phyloP scores from a whole-genome alignment of 2,797 vertebrate species.

The Sebastolobus altivelis region DNA sequence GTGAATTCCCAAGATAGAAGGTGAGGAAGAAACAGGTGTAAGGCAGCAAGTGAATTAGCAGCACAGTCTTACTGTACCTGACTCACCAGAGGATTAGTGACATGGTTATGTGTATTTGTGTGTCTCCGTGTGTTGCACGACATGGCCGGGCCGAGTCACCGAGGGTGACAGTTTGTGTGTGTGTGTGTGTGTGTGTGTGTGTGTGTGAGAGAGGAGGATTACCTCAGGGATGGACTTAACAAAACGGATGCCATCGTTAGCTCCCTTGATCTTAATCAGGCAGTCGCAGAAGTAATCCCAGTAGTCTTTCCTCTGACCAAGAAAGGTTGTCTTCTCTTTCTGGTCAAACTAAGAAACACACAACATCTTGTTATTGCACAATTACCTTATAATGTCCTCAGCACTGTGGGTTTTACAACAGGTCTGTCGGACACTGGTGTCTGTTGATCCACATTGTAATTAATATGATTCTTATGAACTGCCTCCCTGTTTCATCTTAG shows the following conservation, averaged over 20 bases:
- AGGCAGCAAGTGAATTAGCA: slow-evolving; percentile 46
- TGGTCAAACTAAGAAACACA: slow-evolving; percentile 91
- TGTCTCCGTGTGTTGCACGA: slow-evolving; percentile 40
- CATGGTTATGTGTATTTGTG: slow-evolving; percentile 49
- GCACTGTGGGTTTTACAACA: background rate
- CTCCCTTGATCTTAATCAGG: slow-evolving; percentile 95
- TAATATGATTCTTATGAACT: background rate
- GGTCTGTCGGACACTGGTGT: background rate
- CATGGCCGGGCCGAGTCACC: slow-evolving; percentile 14
- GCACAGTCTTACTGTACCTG: slow-evolving; percentile 41
- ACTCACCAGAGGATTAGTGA: slow-evolving; percentile 61
- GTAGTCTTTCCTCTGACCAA: slow-evolving; percentile 96
- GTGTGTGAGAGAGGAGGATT: slow-evolving; percentile 70
- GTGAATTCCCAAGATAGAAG: slow-evolving; percentile 46
- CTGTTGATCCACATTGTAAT: background rate
- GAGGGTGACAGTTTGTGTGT: slow-evolving; percentile 17
- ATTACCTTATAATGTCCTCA: background rate
- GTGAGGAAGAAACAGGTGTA: slow-evolving; percentile 33
- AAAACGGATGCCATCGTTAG: slow-evolving; percentile 96
- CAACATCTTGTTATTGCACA: slow-evolving; percentile 3
- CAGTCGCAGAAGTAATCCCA: slow-evolving; percentile 99
- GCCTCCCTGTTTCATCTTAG: background rate
- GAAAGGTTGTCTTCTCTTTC: slow-evolving; percentile 94
- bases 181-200: slow-evolving; percentile 32
- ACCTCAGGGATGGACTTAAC: slow-evolving; percentile 97